Evolutionary conservation across 2,113 vertebrate species (phyloP).

Genomic region (Psittacus erithacus): DNA sequence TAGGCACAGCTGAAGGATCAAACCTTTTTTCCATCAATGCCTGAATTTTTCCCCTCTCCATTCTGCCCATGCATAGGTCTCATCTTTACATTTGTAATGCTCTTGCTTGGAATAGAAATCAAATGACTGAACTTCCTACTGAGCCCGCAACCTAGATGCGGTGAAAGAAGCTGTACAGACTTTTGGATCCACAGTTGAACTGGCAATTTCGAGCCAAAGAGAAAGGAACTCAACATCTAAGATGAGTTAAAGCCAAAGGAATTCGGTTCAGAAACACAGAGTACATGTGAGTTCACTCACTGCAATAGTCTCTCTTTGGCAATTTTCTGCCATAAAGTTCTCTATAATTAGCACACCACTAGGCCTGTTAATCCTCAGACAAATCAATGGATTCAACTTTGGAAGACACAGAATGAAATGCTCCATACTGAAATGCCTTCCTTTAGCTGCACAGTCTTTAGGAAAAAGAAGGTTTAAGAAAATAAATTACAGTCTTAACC

Average conservation of each 20-base stretch:
- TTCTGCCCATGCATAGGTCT: neutral
- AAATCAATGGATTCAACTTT: conserved; percentile 34
- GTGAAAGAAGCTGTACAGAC: neutral
- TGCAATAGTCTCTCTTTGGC: neutral
- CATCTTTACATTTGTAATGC: neutral
- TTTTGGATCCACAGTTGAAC: neutral
- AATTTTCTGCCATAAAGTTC: conserved; percentile 41
- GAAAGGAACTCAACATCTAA: neutral
- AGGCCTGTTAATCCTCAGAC: conserved; percentile 9
- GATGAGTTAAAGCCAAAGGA: neutral
- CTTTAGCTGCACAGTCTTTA: neutral
- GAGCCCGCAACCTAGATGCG: neutral
- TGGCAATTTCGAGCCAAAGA: neutral
- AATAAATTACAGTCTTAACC: conserved; percentile 44
- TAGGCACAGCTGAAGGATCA: neutral
- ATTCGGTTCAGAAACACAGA: conserved; percentile 16
- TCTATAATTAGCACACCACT: conserved; percentile 38
- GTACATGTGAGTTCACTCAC: neutral
- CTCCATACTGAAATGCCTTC: neutral
- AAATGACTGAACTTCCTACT: neutral
- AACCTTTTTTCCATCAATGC: neutral
- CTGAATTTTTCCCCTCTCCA: neutral
- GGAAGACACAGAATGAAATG: conserved; percentile 23
- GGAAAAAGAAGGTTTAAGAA: conserved; percentile 20
- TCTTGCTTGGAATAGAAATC: neutral